These are phyloP conservation scores for Drosophila hamatofila DNA, from an alignment of 2,888 invertebrate genomes.

Conservation along the genomic window DNA sequence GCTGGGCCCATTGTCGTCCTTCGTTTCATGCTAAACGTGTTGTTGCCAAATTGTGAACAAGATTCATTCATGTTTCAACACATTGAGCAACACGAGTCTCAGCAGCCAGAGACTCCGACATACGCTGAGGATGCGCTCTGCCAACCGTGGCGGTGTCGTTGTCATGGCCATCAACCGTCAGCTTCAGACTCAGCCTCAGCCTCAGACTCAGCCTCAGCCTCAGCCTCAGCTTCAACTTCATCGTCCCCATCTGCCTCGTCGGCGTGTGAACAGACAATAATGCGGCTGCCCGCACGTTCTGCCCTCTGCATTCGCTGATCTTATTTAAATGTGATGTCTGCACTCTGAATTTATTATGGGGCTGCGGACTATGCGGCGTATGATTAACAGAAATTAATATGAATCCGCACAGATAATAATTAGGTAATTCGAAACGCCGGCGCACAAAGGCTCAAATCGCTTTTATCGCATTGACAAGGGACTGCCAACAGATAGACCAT, in stretches of 20 bases:
- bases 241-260: constrained; percentile 22
- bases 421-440: constrained; percentile 59
- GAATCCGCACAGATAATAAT: constrained; percentile 62
- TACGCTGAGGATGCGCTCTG: constrained; percentile 17
- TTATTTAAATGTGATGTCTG: constrained; percentile 44
- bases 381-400: constrained; percentile 63
- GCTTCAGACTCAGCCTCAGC: constrained; percentile 2
- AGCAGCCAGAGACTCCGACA: constrained; percentile 4
- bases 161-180: constrained; percentile 52
- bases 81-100: constrained; percentile 72
- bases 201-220: background rate
- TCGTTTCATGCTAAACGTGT: constrained; percentile 80
- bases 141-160: constrained; percentile 45
- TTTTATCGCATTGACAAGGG: constrained; percentile 24
- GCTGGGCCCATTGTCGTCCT: constrained; percentile 61
- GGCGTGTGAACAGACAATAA: constrained; percentile 67
- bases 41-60: constrained; percentile 83
- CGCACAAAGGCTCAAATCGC: constrained; percentile 18
- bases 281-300: constrained; percentile 32
- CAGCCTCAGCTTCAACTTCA: background rate
- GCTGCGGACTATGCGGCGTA: constrained; percentile 44
- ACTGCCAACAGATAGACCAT: constrained; percentile 4
- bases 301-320: constrained; percentile 4
- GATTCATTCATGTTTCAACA: constrained; percentile 84
- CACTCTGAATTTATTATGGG: constrained; percentile 29